Evolutionary conservation across 1,140 invertebrate species (phyloP), one percentile per base, ranked within the genome.

Genomic region (Anastrepha obliqua): DNA sequence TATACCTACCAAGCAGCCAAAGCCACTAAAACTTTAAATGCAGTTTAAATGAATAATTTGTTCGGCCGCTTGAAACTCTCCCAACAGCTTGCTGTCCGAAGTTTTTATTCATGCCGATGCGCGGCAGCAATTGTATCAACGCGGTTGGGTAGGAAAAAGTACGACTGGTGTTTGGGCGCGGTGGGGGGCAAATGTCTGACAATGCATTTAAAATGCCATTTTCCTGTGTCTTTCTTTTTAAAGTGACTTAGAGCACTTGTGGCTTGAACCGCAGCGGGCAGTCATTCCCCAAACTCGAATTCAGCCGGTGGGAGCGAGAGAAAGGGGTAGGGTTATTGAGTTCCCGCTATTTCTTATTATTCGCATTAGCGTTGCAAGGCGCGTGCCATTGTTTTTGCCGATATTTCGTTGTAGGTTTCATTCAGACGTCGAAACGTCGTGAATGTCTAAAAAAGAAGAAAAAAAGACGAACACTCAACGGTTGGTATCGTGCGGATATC

Each of bases 1-100:
- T 17, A 42, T 29, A 29, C 29, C 3, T 74, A 55, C 74, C 74
- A 4, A 81, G 42, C n/a, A 55, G 17, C 47, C 15, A 29, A 81
- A 81, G 74, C 74, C 74, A 29, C 74, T 81, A 81, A 81, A 81
- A 81, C 74, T 81, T 81, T 81, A 81, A 81, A 74, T 74, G 39
- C 44, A 74, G 42, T 74, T 74, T 74, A 74, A 47, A 74, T 74
- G 70, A 74, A 55, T 81, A n/a, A 81, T 81, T 81, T 81, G 47
- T 81, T 55, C 7, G 47, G 17, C 74, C 47, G 47, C 7, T 29
- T 11, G 44, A 51, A 81, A 55, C 47, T 78, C 47, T 29, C 3
- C n/a, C 44, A 81, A 29, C 44, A 55, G 74, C 47, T 55, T 55
- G 74, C 74, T 81, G 70, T 81, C 74, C 74, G n/a, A 55, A 55